Evolutionary conservation across 2,888 invertebrate species (phyloP).

Genomic region (Sesia apiformis): DNA sequence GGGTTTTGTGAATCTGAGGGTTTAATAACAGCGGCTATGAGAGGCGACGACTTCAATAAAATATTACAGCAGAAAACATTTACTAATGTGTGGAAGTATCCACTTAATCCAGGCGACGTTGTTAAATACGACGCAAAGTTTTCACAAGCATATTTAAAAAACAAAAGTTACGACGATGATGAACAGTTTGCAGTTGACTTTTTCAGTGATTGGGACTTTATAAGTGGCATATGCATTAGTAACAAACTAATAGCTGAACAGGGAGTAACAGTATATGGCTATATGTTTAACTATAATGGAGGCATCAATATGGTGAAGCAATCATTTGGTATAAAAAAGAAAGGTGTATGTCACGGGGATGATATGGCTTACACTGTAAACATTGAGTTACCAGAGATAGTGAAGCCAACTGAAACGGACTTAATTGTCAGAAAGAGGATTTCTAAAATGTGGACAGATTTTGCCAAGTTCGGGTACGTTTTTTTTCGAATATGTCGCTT

Average conservation of each 20-base stretch:
- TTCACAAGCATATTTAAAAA: slow-evolving; percentile 13
- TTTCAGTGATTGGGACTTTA: slow-evolving; percentile 34
- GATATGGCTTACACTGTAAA: slow-evolving; percentile 19
- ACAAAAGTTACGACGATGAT: slow-evolving; percentile 1
- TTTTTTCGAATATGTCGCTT: neutral
- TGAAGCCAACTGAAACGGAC: slow-evolving; percentile 6
- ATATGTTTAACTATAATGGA: slow-evolving; percentile 35
- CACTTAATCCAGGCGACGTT: slow-evolving; percentile 16
- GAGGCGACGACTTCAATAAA: slow-evolving; percentile 18
- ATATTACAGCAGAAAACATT: slow-evolving; percentile 23
- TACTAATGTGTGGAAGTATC: slow-evolving; percentile 18
- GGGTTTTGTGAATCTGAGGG: slow-evolving; percentile 67
- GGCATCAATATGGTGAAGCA: slow-evolving; percentile 23
- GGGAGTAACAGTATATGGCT: slow-evolving; percentile 26
- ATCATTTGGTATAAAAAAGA: slow-evolving; percentile 15
- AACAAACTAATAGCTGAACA: slow-evolving; percentile 17
- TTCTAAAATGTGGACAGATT: slow-evolving; percentile 39
- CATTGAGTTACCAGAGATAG: neutral
- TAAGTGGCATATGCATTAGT: slow-evolving; percentile 27
- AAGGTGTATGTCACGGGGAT: slow-evolving; percentile 34
- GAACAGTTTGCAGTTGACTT: slow-evolving; percentile 29
- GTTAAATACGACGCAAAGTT: slow-evolving; percentile 15
- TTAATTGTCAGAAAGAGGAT: slow-evolving; percentile 18
- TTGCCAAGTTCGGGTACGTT: slow-evolving; percentile 40
- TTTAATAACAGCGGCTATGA: slow-evolving; percentile 27